These are phyloP conservation scores for Stictonetta naevosa DNA, from an alignment of 2,113 vertebrate species.

Conservation along the genomic window DNA sequence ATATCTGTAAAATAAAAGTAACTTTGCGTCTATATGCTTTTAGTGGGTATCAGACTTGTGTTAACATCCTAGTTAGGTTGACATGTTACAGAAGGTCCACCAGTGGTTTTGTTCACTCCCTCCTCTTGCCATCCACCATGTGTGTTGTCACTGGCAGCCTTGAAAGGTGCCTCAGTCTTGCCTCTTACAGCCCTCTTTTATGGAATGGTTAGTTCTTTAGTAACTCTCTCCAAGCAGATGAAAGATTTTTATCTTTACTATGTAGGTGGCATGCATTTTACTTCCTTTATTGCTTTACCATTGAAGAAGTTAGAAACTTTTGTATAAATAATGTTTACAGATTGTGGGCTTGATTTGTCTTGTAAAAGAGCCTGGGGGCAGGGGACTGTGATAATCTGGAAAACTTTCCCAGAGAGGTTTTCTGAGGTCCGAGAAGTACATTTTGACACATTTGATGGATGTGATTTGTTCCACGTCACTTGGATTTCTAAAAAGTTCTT, in stretches of 20 bases:
- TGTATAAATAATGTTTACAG: not conserved
- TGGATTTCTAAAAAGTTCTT: not conserved
- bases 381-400: not conserved
- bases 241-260: not conserved
- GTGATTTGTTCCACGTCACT: not conserved
- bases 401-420: not conserved
- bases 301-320: slow-evolving; percentile 7
- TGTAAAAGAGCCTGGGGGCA: not conserved
- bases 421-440: not conserved
- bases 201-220: not conserved
- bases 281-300: slow-evolving; percentile 2
- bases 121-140: not conserved
- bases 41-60: not conserved
- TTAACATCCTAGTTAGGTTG: not conserved
- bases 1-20: not conserved
- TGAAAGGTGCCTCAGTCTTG: not conserved
- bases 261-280: not conserved
- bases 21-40: not conserved
- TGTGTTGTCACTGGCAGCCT: not conserved
- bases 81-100: not conserved
- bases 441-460: not conserved
- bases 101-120: not conserved
- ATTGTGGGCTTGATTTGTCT: slow-evolving; percentile 2
- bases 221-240: not conserved
- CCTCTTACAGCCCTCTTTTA: not conserved